Base-by-base conservation (phyloP, 2,888 invertebrate species). In the Andrena fulva region DNA sequence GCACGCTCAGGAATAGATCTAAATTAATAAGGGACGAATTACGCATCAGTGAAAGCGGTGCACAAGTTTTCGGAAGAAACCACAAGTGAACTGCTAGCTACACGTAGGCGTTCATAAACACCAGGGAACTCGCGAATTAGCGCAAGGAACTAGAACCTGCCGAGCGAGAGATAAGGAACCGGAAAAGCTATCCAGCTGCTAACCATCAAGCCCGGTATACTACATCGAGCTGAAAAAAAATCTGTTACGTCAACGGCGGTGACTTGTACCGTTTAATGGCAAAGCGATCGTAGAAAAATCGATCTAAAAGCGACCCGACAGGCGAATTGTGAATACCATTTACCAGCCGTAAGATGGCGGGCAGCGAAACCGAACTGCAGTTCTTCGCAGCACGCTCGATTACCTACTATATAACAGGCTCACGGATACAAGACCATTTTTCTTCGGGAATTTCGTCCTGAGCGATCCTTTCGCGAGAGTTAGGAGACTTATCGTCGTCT, bases 1-100 rank as follows among this genome's bases (percentile, higher is more conserved):
- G 6, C 16, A 27, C 4, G 16, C 2, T 27, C 12, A 2, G 24
- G 1, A 42, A 7, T 16, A 24, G 7, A 0, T 6, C 27, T 12
- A 24, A 24, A 48, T 64, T 6, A 12, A 24, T 27, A 24, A 42
- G 3, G 6, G 20, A 12, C 2, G 10, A 62, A 42, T 66, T 59
- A 31, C 59, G 33, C 56, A 54, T 3, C 52, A 59, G 72, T 82
- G 77, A 82, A 77, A 85, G 77, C 77, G 52, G 24, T 24, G 70
- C n/a, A 29, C 48, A 52, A 31, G 72, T 50, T 64, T 31, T 42
- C 56, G 33, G 27, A 50, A 6, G 42, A 74, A 75, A 72, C 77
- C 64, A 77, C 35, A 60, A 60, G 64, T 66, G 74, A 74, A 74
- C 74, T 56, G 27, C 0, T 31, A 12, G 4, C 12, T 42, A 52